Evolutionary conservation across 2,113 vertebrate species (phyloP), one percentile per base, ranked within the genome.

Genomic region (Myiozetetes cayanensis): DNA sequence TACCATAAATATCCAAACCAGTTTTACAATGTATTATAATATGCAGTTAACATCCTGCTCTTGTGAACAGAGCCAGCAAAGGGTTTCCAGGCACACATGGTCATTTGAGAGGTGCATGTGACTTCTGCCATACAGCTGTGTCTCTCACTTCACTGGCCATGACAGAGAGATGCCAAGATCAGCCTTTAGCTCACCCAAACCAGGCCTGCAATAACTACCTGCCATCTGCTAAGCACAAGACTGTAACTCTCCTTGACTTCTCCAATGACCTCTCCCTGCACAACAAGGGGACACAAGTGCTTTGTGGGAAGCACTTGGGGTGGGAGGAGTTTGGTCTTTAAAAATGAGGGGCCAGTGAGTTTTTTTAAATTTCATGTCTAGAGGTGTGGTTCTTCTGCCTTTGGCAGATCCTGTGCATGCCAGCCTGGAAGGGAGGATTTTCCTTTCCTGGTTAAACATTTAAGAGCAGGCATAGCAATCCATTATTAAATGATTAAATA

Each of bases 371-470:
- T 71, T 73, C 4, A 30, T 41, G 43, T 77, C 79, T 22, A 55
- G 39, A 59, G 31, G 59, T 14, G 10, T 52, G 63, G 58, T 62
- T 53, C 10, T 85, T 86, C 62, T 94, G 72, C 18, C 55, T 92
- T 81, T 71, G 52, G 47, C 15, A 71, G 68, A 47, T 52, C 88
- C 0, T 66, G 49, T 37, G 30, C 47, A 17, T n/a, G 33, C 52
- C 33, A 71, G 25, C 28, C 52, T 52, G 24, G 50, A 41, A 77
- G 43, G 56, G 68, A 87, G n/a, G 25, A 61, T 44, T 43, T 68
- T 84, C 41, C 50, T 72, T 81, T 94, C 44, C 68, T 20, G 19
- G 65, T 94, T 68, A 96, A 96, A 89, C 65, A 85, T 84, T 86
- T 59, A 92, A 80, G 20, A 82, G 18, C 61, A 81, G 39, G 66